Conservation (phyloP, 2,797 vertebrate genomes). For the Acipenser ruthenus region DNA sequence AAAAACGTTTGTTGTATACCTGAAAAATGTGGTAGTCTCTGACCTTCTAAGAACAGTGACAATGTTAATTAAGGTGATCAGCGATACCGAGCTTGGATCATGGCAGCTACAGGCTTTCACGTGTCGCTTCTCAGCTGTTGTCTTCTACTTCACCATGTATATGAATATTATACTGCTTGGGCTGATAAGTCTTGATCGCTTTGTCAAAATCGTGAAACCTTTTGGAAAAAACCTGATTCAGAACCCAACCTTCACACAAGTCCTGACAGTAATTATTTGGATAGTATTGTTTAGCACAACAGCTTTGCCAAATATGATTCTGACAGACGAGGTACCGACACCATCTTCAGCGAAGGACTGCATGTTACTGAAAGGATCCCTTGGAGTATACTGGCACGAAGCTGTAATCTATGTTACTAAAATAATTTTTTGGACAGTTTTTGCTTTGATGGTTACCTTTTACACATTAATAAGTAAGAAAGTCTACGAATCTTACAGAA, state of each 20-base stretch:
- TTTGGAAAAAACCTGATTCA: conserved; percentile 57
- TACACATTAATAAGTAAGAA: conserved; percentile 88
- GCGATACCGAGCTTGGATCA: conserved; percentile 58
- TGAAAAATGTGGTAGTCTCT: conserved; percentile 84
- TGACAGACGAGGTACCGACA: conserved; percentile 53
- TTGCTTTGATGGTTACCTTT: conserved; percentile 67
- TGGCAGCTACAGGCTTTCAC: conserved; percentile 56
- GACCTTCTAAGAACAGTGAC: conserved; percentile 82
- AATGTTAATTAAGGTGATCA: conserved; percentile 71
- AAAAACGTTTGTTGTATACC: conserved; percentile 84
- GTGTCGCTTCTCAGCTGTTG: conserved; percentile 75
- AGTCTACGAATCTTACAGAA: conserved; percentile 78
- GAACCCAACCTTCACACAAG: conserved; percentile 57
- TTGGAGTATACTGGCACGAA: conserved; percentile 73
- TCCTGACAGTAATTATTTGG: conserved; percentile 64
- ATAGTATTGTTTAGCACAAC: conserved; percentile 48
- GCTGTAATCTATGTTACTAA: conserved; percentile 73
- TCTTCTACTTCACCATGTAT: conserved; percentile 90
- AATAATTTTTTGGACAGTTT: conserved; percentile 75
- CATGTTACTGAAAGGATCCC: conserved; percentile 60
- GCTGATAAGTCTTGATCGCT: conserved; percentile 85
- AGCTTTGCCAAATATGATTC: conserved; percentile 74
- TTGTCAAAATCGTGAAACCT: conserved; percentile 80
- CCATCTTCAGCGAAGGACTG: conserved; percentile 43
- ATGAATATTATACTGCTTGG: conserved; percentile 83